A percentile compares a stretch with the other conserved stretches of the same genome.
phyloP scores from a whole-genome alignment of 2,797 vertebrate species.

The Myotis vivesi region DNA sequence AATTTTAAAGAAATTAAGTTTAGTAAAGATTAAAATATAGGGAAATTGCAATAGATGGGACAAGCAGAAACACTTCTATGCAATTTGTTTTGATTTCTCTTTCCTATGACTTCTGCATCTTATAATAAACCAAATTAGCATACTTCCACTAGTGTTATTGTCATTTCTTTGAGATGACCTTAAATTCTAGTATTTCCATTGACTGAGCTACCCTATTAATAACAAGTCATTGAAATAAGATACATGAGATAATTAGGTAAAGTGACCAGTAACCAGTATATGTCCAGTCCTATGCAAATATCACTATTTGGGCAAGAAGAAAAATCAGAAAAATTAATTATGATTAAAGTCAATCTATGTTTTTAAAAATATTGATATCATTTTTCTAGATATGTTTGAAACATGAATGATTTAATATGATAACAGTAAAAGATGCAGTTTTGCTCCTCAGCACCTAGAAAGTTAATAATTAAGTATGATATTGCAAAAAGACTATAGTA shows the following conservation, averaged over 20 bases:
- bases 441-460: background rate
- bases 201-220: background rate
- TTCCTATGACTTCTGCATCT: background rate
- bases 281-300: background rate
- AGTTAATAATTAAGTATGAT: background rate
- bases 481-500: background rate
- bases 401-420: background rate
- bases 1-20: background rate
- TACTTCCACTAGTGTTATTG: background rate
- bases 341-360: background rate
- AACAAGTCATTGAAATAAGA: background rate
- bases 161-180: background rate
- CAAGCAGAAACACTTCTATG: background rate
- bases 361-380: background rate
- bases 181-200: background rate
- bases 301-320: background rate
- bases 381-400: background rate
- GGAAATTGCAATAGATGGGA: background rate
- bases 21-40: background rate
- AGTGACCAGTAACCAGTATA: background rate
- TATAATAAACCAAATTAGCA: background rate
- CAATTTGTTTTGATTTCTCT: background rate
- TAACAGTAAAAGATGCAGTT: background rate
- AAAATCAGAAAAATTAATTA: background rate
- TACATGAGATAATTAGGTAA: background rate